A percentile compares a stretch with the other conserved stretches of the same genome.
phyloP scores from a whole-genome alignment of 2,888 invertebrate genomes.

The Yponomeuta sedellus region DNA sequence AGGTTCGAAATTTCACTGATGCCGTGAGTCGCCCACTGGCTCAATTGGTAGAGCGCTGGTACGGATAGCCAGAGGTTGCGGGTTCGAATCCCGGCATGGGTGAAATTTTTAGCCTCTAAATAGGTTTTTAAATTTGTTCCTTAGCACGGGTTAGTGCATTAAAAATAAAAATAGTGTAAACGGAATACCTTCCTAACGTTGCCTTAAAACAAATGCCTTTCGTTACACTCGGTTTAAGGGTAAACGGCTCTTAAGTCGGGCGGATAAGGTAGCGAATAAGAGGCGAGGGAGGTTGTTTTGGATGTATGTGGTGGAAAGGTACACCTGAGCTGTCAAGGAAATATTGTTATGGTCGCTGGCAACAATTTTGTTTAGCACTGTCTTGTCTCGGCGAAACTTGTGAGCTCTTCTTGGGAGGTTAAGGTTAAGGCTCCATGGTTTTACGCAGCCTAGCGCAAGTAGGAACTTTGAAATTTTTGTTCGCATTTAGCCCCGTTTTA shows the following conservation, averaged over 20 bases:
- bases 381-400: background rate
- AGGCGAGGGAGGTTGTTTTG: background rate
- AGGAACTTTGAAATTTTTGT: no score
- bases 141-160: no score
- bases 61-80: no score
- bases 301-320: background rate
- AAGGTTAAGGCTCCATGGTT: background rate
- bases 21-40: no score
- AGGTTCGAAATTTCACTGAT: no score
- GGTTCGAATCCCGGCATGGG: no score
- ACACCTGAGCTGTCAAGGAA: constrained; percentile 13
- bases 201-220: background rate
- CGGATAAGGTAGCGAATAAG: background rate
- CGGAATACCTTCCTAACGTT: background rate
- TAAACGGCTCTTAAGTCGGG: background rate
- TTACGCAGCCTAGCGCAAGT: no score
- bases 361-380: constrained; percentile 13
- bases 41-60: no score
- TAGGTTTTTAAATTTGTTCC: no score
- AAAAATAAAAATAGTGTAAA: no score
- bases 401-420: background rate
- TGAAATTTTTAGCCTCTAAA: no score
- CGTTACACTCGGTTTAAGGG: background rate
- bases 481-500: no score
- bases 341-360: constrained; percentile 13